phyloP scores from a whole-genome alignment of 2,113 vertebrate species.

The Hemibagrus wyckioides region DNA sequence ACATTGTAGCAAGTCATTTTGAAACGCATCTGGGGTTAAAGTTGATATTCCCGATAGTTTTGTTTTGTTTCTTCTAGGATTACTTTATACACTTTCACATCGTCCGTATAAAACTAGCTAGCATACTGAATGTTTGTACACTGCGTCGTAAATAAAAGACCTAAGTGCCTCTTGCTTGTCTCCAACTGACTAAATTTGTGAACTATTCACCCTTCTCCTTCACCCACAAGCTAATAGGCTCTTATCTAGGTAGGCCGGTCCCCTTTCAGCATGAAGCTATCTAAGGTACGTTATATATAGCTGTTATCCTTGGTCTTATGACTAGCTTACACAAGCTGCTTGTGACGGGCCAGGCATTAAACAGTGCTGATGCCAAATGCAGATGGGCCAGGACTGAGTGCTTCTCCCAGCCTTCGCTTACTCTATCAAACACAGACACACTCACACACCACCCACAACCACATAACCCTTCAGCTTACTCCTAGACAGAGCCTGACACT shows the following conservation, averaged over 20 bases:
- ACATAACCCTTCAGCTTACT: conserved; percentile 19
- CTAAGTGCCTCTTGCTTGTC: not conserved
- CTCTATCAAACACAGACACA: conserved; percentile 27
- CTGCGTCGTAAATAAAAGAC: not conserved
- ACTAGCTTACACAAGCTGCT: conserved; percentile 68
- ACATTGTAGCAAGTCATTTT: not conserved
- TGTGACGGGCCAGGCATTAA: conserved; percentile 60
- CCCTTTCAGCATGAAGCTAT: conserved; percentile 55
- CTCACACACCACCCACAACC: conserved; percentile 22
- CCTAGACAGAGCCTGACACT: conserved; percentile 18
- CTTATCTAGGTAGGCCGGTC: conserved; percentile 58
- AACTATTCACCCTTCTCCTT: conserved; percentile 48
- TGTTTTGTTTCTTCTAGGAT: not conserved
- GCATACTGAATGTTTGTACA: not conserved
- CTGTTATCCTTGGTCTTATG: conserved; percentile 68
- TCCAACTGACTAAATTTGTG: conserved; percentile 16
- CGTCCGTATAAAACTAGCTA: not conserved
- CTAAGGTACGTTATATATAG: conserved; percentile 71
- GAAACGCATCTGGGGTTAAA: not conserved
- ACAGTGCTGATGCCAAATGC: conserved; percentile 56
- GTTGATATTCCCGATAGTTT: not conserved
- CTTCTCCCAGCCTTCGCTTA: conserved; percentile 16
- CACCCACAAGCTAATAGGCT: conserved; percentile 54
- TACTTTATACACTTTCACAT: not conserved
- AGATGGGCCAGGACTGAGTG: conserved; percentile 56